Evolutionary conservation across 2,888 invertebrate genomes (phyloP).

Genomic region (Eupithecia dodoneata): DNA sequence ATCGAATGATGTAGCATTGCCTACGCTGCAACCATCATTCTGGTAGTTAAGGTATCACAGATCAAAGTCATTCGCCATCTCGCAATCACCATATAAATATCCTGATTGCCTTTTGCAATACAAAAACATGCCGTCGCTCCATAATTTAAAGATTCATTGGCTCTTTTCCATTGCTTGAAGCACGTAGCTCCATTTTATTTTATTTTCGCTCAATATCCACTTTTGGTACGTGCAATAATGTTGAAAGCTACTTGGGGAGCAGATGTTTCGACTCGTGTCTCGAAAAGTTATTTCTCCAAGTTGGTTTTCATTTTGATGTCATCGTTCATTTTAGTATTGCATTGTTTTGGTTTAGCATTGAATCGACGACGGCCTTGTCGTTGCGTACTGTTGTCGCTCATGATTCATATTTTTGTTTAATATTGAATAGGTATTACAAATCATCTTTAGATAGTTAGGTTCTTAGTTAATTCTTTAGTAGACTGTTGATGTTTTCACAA

Average conservation of each 20-base stretch:
- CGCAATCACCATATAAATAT: conserved; percentile 11
- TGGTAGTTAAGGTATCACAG: not conserved
- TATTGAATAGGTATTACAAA: conserved; percentile 16
- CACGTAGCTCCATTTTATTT: conserved; percentile 32
- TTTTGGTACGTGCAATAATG: conserved; percentile 34
- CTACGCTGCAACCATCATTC: not conserved
- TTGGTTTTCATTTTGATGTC: conserved; percentile 45
- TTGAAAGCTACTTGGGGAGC: conserved; percentile 26
- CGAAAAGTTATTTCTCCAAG: conserved; percentile 36
- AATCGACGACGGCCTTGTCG: conserved; percentile 26
- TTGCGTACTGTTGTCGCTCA: conserved; percentile 21
- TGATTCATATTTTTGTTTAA: conserved; percentile 41
- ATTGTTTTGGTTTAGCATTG: conserved; percentile 46
- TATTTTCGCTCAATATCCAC: conserved; percentile 33
- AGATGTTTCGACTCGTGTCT: conserved; percentile 30
- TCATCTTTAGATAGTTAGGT: conserved; percentile 14
- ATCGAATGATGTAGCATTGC: not conserved
- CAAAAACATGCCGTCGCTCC: conserved; percentile 30
- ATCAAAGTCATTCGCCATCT: conserved; percentile 21
- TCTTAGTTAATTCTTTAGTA: not conserved
- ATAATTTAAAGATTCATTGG: conserved; percentile 31
- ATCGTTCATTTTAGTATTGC: conserved; percentile 41
- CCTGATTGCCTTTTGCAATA: conserved; percentile 28
- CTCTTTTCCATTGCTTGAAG: conserved; percentile 29
- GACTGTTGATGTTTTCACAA: not conserved